phyloP scores from a whole-genome alignment of 1,140 invertebrate species.

The Geopemphigus sp. region DNA sequence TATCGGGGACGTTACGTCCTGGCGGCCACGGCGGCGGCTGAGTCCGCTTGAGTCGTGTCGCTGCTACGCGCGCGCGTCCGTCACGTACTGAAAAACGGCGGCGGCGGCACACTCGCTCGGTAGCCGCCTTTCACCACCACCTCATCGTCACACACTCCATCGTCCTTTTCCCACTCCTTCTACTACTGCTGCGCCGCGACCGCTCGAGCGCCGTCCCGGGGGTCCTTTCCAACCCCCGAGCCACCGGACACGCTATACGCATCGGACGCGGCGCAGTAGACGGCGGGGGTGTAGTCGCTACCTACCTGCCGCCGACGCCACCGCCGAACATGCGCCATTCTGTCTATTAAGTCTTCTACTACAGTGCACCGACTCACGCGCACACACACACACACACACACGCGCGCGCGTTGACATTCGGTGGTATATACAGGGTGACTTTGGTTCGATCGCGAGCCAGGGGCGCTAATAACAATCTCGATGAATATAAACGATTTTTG shows the following conservation, averaged over 20 bases:
- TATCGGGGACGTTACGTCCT: background rate
- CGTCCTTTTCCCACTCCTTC: too few relatives aligned
- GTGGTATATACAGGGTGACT: too few relatives aligned
- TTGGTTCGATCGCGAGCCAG: too few relatives aligned
- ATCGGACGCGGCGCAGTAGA: background rate
- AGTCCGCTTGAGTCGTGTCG: slow-evolving; percentile 31
- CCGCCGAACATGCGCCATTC: slow-evolving; percentile 40
- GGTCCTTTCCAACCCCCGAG: background rate
- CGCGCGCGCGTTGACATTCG: background rate
- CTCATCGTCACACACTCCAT: too few relatives aligned
- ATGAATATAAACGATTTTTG: too few relatives aligned
- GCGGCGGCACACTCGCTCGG: slow-evolving; percentile 17
- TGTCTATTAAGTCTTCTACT: slow-evolving; percentile 38
- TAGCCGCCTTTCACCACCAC: background rate
- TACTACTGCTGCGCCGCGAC: too few relatives aligned
- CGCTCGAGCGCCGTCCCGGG: background rate
- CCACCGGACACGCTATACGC: background rate
- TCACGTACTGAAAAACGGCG: slow-evolving; percentile 38
- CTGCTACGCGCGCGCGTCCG: slow-evolving; percentile 32
- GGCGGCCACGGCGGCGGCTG: slow-evolving; percentile 16
- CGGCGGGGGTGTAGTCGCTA: background rate
- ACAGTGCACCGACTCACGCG: background rate
- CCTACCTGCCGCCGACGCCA: slow-evolving; percentile 3
- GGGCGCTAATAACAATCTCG: too few relatives aligned
- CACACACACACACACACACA: background rate